Evolutionary conservation across 2,888 invertebrate genomes (phyloP).

Genomic region (Ganaspis brasiliensis): DNA sequence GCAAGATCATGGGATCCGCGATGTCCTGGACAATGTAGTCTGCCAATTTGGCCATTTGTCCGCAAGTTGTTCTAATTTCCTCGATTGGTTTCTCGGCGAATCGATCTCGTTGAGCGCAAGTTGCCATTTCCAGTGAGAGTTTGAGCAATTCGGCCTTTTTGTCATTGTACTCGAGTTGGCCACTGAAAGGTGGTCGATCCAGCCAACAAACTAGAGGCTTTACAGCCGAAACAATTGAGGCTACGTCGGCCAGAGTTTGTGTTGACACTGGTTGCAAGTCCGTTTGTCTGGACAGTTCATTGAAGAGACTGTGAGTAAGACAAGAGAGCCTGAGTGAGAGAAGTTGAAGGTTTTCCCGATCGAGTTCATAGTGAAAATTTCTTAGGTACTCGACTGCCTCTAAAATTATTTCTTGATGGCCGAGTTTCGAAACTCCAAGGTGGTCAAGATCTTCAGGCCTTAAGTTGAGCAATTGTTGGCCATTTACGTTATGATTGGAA

Average conservation of each 20-base stretch:
- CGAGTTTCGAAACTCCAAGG: slow-evolving; percentile 92
- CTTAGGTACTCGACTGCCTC: slow-evolving; percentile 95
- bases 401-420: slow-evolving; percentile 95
- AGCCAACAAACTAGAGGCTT: slow-evolving; percentile 96
- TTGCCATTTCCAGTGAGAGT: slow-evolving; percentile 92
- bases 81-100: slow-evolving; percentile 93
- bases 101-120: slow-evolving; percentile 93
- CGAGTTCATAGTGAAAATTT: slow-evolving; percentile 95
- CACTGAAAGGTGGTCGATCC: slow-evolving; percentile 86
- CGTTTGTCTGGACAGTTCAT: slow-evolving; percentile 84
- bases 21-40: slow-evolving; percentile 94
- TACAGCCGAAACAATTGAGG: slow-evolving; percentile 90
- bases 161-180: slow-evolving; percentile 86
- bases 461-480: slow-evolving; percentile 90
- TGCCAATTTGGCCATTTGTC: slow-evolving; percentile 88
- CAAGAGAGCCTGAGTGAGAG: slow-evolving; percentile 92
- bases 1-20: slow-evolving; percentile 93
- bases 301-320: slow-evolving; percentile 89
- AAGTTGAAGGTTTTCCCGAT: slow-evolving; percentile 95
- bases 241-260: slow-evolving; percentile 92
- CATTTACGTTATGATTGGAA: slow-evolving; percentile 90
- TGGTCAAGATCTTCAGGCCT: slow-evolving; percentile 94
- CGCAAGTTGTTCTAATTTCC: slow-evolving; percentile 88
- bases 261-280: slow-evolving; percentile 87
- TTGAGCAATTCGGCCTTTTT: slow-evolving; percentile 88